These are phyloP conservation scores for Okamejei kenojei DNA, from an alignment of 2,797 vertebrate species.

Conservation along the genomic window DNA sequence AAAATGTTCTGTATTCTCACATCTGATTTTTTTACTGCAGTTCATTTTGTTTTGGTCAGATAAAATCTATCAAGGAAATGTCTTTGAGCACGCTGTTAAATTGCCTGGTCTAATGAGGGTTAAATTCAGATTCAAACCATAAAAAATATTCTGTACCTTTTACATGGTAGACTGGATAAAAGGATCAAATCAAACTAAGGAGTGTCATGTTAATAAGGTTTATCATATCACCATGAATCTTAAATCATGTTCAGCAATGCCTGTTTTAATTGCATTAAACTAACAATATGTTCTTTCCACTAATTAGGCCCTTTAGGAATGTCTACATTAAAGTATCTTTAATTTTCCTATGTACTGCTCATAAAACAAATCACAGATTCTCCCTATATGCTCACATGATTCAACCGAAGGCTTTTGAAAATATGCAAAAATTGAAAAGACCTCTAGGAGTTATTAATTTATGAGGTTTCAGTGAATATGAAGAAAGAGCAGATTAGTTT, in stretches of 20 bases:
- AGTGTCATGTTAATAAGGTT: conserved; percentile 38
- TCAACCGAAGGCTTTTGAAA: conserved; percentile 36
- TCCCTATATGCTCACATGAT: conserved; percentile 27
- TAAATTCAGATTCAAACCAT: conserved; percentile 22
- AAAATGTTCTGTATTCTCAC: background rate
- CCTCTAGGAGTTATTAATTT: conserved; percentile 35
- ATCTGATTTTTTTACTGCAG: background rate
- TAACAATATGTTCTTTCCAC: conserved; percentile 38
- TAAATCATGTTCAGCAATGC: conserved; percentile 38
- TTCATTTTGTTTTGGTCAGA: conserved; percentile 11
- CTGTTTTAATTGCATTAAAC: conserved; percentile 39
- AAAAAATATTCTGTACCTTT: conserved; percentile 16
- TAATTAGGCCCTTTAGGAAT: conserved; percentile 39
- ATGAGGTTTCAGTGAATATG: conserved; percentile 33
- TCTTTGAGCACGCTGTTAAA: background rate
- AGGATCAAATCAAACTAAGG: conserved; percentile 37
- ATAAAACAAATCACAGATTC: conserved; percentile 37
- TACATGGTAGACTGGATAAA: conserved; percentile 29
- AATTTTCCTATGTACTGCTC: conserved; percentile 35
- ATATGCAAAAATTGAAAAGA: conserved; percentile 37
- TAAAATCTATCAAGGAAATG: background rate
- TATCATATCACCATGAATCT: conserved; percentile 36
- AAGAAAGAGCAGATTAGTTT: conserved; percentile 33
- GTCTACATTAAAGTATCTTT: conserved; percentile 38
- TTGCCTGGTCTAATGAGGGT: background rate